These are phyloP conservation scores for Pygmarrhopalites habei DNA, from an alignment of 1,140 invertebrate genomes.

Conservation along the genomic window DNA sequence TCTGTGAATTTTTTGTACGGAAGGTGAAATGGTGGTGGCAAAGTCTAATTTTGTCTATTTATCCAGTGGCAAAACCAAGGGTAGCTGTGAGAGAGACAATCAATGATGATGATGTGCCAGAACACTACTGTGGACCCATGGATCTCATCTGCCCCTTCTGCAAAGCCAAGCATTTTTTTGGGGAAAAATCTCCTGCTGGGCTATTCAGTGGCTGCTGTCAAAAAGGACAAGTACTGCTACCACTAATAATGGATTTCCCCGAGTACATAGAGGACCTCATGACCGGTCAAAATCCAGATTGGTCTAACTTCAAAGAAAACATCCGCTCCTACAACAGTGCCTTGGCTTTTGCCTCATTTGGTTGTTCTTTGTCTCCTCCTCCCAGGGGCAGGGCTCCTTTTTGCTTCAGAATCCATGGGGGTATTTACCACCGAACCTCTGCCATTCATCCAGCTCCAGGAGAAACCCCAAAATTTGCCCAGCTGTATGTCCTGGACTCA, in stretches of 20 bases:
- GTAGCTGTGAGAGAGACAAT: no score
- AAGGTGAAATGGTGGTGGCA: no score
- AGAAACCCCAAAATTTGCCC: conserved; percentile 27
- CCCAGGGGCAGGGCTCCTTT: conserved; percentile 25
- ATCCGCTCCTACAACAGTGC: conserved; percentile 40
- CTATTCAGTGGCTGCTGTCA: not conserved
- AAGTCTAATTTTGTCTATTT: no score
- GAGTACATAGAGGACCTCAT: not conserved
- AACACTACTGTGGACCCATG: not conserved
- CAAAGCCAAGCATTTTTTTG: not conserved
- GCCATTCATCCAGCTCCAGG: conserved; percentile 17
- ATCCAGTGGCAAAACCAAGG: no score
- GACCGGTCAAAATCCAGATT: not conserved
- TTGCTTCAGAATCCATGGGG: conserved; percentile 42
- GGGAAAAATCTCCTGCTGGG: not conserved
- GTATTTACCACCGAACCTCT: conserved; percentile 40
- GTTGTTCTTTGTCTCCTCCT: no score
- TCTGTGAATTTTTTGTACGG: no score
- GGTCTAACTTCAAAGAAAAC: conserved; percentile 38
- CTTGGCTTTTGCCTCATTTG: conserved; percentile 41
- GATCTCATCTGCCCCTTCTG: not conserved
- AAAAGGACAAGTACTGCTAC: not conserved
- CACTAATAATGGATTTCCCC: not conserved
- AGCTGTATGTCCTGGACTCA: conserved; percentile 38
- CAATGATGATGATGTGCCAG: not conserved